Base-by-base conservation (phyloP, 1,140 invertebrate genomes). In the Neodiprion fabricii region DNA sequence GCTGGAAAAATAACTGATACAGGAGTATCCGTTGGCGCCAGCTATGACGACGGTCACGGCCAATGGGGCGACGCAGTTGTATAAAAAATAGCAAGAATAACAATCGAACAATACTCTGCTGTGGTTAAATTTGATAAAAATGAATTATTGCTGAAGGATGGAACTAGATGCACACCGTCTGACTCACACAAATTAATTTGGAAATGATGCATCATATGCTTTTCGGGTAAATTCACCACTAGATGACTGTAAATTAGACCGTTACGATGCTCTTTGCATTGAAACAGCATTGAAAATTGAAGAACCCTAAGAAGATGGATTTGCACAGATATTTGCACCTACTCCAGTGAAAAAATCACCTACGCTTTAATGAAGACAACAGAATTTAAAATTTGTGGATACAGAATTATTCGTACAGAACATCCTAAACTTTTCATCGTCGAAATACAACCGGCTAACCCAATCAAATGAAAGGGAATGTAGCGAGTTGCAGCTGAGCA, bases 401-500 rank as follows among this genome's bases (percentile, higher is more conserved):
- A 75, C 11, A 47, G 65, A 72, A 10, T 72, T 47, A n/a, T 73
- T 9, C 21, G 7, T 14, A 79, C 79, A 0, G 80, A 82, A 69
- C 78, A 81, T 66, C 78, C 75, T 1, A 77, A 77, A 72, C 23
- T 82, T 0, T 72, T 82, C 9, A 79, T 84, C 10, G 10, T 80
- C 0, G 78, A 84, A 74, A 73, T 23, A 73, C 2, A 49, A 67
- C 10, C 10, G 9, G 72, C 23, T 23, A 9, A 73, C 48, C 7
- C 9, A 47, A 17, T 17, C 14, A 10, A 21, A 49, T 12, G 21
- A 23, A 53, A 48, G 14, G 50, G 8, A 7, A 61, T 70, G 23
- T 75, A 66, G 23, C 21, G 14, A 7, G 9, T 75, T 11, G 70
- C 17, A 47, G 61, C 17, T 17, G 17, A 17, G 17, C 17, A 17